Evolutionary conservation across 1,140 invertebrate genomes (phyloP), one percentile per base, ranked within the genome.

Genomic region (Euwallacea fornicatus): DNA sequence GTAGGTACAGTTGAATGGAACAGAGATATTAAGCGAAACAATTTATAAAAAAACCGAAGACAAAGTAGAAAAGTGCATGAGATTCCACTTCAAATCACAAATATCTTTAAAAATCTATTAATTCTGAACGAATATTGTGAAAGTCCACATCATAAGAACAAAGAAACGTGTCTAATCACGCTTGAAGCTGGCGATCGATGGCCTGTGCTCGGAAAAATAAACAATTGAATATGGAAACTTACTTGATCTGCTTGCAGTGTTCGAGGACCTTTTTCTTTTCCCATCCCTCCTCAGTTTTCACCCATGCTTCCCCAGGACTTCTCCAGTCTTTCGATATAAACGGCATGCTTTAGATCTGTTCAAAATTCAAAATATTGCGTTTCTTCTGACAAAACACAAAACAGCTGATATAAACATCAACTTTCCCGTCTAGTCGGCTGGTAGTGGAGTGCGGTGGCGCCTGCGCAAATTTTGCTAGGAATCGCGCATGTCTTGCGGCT

Each of bases 291-390:
- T 94, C 90, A 43, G 96, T 98, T 85, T 97, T 97, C 13, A 99
- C 95, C 97, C 97, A 99, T 79, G 93, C 92, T 82, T 99, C 97
- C 44, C 97, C 97, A 50, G 96, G 95, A 67, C 95, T 97, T 79
- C 96, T 86, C 92, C 93, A 95, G 84, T 94, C 93, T 84, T 93
- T 93, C 42, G 92, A 94, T 83, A 93, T 93, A 85, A 98, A 98
- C 76, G 97, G 96, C 97, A 98, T 98, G 73, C 70, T n/a, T 7
- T 42, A 42, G 7, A 47, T 33, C 55, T 58, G 50, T 10, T 44
- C 41, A 69, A 69, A 70, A 72, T 33, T 33, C 21, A 33, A 33
- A 33, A 33, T 65, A 66, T 61, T 72, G 65, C 64, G 71, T 67
- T 46, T 59, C 16, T 66, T 53, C 47, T 46, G 13, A 56, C 65